Conservation (phyloP, 30 jellyfish, hydroid and myxozoan genomes). For the Catostylus mosaicus region DNA sequence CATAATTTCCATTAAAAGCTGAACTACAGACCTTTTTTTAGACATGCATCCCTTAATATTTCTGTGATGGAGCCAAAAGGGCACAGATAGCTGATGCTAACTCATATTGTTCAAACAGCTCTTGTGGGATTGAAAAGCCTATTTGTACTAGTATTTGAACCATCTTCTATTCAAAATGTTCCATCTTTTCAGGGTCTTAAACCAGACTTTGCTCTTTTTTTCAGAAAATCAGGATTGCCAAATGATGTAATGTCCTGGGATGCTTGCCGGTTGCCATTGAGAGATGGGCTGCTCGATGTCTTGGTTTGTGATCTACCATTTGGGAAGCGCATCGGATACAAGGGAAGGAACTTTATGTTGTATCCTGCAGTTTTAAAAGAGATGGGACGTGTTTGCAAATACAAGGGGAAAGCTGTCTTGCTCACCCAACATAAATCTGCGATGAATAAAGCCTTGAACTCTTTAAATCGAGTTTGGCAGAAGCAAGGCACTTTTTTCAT, state of each 20-base stretch:
- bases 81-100: too few species aligned
- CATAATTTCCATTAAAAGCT: too few species aligned
- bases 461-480: constrained; percentile 61
- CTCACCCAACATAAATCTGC: constrained; percentile 93
- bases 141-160: too few species aligned
- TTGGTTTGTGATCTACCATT: constrained; percentile 89
- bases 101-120: too few species aligned
- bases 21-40: too few species aligned
- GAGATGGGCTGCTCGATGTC: constrained; percentile 81
- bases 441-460: constrained; percentile 65
- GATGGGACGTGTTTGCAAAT: constrained; percentile 83
- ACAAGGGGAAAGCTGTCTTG: constrained; percentile 78
- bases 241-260: constrained; percentile 78
- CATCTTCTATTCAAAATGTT: too few species aligned
- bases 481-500: constrained; percentile 59
- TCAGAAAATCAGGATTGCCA: constrained; percentile 47
- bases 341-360: constrained; percentile 69
- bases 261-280: constrained; percentile 81
- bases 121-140: too few species aligned
- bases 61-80: too few species aligned
- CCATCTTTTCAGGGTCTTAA: too few species aligned
- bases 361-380: constrained; percentile 87
- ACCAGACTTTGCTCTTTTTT: too few species aligned
- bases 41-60: too few species aligned
- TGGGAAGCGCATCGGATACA: constrained; percentile 91